phyloP scores from a whole-genome alignment of 2,888 invertebrate genomes.

The Melieria picta region DNA sequence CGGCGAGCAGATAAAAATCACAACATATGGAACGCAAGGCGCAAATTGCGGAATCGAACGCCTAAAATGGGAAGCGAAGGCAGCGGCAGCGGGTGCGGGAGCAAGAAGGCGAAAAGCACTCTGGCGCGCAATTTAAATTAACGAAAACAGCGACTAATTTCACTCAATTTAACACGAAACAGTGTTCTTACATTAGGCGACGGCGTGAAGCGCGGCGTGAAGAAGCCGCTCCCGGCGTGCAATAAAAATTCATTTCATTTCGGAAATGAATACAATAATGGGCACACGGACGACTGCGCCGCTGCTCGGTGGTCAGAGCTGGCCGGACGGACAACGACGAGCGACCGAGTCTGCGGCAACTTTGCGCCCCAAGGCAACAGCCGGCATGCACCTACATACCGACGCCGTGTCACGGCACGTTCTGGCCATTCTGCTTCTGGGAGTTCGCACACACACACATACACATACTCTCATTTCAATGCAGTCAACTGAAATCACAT shows the following conservation, averaged over 20 bases:
- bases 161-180: slow-evolving; percentile 50
- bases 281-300: neutral
- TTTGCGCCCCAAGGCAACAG: no score
- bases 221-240: slow-evolving; percentile 41
- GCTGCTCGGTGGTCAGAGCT: slow-evolving; percentile 9
- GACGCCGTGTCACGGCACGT: no score
- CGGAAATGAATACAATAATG: slow-evolving; percentile 50
- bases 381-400: no score
- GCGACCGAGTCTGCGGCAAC: neutral
- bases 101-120: slow-evolving; percentile 8
- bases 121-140: slow-evolving; percentile 23
- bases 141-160: slow-evolving; percentile 49
- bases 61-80: no score
- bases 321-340: slow-evolving; percentile 5
- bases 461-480: neutral
- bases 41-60: slow-evolving; percentile 7
- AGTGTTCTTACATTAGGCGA: slow-evolving; percentile 57
- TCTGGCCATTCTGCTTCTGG: neutral
- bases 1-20: neutral
- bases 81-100: no score
- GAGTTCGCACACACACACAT: neutral
- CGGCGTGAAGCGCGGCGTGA: no score
- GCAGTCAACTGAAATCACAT: neutral
- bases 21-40: neutral
- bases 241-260: slow-evolving; percentile 60